Evolutionary conservation across 2,888 invertebrate genomes (phyloP).

Genomic region (Frankliniella fusca): DNA sequence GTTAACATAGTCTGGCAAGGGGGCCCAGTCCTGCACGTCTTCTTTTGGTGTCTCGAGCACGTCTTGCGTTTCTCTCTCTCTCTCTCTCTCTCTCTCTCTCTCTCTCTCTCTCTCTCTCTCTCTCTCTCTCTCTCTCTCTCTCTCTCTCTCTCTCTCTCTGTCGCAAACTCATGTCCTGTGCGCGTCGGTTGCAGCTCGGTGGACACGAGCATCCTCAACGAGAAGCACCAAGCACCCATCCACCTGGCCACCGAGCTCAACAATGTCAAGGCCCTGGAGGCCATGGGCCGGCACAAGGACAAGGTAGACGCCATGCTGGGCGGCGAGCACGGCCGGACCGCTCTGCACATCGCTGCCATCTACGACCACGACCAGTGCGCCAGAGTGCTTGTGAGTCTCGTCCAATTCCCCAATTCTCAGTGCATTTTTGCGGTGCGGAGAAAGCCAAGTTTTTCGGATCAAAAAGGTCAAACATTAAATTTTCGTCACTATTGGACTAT

Average conservation of each 20-base stretch:
- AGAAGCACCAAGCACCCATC: conserved; percentile 71
- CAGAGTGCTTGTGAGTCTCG: conserved; percentile 57
- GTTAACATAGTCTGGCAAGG: no score
- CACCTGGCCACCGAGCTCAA: conserved; percentile 76
- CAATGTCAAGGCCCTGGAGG: conserved; percentile 63
- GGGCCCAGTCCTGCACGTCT: no score
- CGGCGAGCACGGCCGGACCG: conserved; percentile 75
- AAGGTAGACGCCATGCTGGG: conserved; percentile 70
- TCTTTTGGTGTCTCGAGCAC: no score
- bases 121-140: no score
- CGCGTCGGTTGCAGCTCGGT: conserved; percentile 56
- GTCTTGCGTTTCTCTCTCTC: no score
- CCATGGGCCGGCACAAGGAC: conserved; percentile 64
- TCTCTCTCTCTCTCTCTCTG: no score
- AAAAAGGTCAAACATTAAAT: no score
- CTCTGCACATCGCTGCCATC: conserved; percentile 78
- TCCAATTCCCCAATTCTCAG: neutral
- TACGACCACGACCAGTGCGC: conserved; percentile 80
- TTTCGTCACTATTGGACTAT: no score
- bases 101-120: no score
- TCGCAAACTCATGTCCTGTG: no score
- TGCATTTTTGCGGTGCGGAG: neutral
- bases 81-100: no score
- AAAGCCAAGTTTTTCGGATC: neutral
- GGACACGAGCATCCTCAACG: conserved; percentile 64